A percentile compares a stretch with the other conserved stretches of the same genome.
Evolutionary conservation across 37 sponge, comb jelly and placozoan genomes (phyloP).

Genomic region (Hexactinellida sp.): DNA sequence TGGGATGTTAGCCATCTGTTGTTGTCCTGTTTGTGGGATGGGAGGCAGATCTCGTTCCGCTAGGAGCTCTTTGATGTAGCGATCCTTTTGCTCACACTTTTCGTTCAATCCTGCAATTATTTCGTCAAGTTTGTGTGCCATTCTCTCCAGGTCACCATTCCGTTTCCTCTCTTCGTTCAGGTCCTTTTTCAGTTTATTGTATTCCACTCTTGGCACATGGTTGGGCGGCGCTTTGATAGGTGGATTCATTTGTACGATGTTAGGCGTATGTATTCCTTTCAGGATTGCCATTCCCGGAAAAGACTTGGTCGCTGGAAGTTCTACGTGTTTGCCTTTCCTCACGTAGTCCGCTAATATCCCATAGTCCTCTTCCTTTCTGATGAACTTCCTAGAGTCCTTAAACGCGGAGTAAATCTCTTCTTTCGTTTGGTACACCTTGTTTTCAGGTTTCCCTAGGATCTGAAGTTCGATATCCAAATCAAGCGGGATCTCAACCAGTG

Average conservation of each 20-base stretch:
- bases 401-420: neutral
- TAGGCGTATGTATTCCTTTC: neutral
- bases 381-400: neutral
- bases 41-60: neutral
- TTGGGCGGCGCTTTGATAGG: neutral
- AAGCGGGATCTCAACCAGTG: neutral
- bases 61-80: neutral
- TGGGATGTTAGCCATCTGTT: too few relatives aligned
- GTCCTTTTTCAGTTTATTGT: neutral
- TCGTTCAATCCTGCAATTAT: neutral
- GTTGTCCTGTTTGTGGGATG: neutral
- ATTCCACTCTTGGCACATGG: neutral
- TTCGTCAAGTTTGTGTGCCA: neutral
- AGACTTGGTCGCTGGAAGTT: neutral
- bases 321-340: neutral
- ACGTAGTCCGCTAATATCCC: neutral
- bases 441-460: neutral
- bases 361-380: constrained; percentile 3
- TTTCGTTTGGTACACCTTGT: neutral
- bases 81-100: neutral
- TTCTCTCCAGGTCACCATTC: neutral
- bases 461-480: neutral
- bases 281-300: neutral
- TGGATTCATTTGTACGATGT: neutral
- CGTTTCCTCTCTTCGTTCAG: neutral